Percentiles rank a stretch among this genome's conserved stretches.
These are phyloP conservation scores for Ridgeia piscesae DNA, from an alignment of 1,140 invertebrate species.

Conservation along the genomic window DNA sequence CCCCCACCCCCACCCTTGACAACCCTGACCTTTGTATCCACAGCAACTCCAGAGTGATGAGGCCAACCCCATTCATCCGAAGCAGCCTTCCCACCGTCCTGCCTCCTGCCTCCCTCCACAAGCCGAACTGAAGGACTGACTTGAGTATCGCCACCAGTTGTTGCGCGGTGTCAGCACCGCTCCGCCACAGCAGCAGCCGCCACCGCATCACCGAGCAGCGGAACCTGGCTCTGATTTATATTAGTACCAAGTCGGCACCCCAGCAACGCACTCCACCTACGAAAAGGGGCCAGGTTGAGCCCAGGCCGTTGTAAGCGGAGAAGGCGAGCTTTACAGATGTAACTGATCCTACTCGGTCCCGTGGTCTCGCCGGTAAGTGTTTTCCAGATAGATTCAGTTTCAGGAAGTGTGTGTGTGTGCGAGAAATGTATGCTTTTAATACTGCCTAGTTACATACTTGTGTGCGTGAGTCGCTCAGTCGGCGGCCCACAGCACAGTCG, in stretches of 20 bases:
- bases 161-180: neutral
- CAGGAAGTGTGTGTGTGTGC: too few species aligned
- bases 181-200: neutral
- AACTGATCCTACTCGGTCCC: neutral
- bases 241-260: neutral
- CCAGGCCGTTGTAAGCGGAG: neutral
- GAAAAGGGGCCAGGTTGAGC: neutral
- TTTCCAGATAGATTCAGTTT: slow-evolving; percentile 6
- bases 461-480: neutral
- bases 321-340: neutral
- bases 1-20: neutral
- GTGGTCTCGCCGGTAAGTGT: neutral
- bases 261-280: neutral
- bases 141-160: neutral
- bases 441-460: neutral
- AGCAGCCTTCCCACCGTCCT: neutral
- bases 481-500: too few species aligned
- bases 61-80: neutral
- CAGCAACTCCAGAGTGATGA: neutral
- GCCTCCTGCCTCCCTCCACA: neutral
- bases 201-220: neutral
- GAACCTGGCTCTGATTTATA: neutral
- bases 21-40: neutral
- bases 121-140: neutral
- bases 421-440: neutral